Base-by-base conservation (phyloP, 2,888 invertebrate species). In the Liodrosophila aerea region DNA sequence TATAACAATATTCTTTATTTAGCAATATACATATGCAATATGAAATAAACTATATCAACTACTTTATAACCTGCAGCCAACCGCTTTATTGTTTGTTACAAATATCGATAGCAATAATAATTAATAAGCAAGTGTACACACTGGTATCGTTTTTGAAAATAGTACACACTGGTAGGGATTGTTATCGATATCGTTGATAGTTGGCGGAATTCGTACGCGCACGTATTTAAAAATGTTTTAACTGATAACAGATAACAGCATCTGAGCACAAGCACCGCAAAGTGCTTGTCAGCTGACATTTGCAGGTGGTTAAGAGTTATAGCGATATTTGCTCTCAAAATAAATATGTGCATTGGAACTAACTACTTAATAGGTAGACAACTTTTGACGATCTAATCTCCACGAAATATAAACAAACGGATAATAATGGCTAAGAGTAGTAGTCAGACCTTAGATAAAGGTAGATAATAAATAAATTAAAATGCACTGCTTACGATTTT, bases 391-490 rank as follows among this genome's bases (percentile, higher is more conserved):
- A 61, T 46, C 56, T 78, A 85, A 78, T 78, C 78, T 85, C 59
- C 36, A 44, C 44, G 60, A 59, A 73, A 34, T 51, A 58, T 36
- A 50, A 34, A 68, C 69, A 73, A 63, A 68, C 68, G 52, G n/a
- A n/a, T n/a, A n/a, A n/a, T n/a, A n/a, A n/a, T n/a, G n/a, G n/a
- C n/a, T n/a, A n/a, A n/a, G n/a, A n/a, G n/a, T n/a, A 57, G 59
- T 61, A 60, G 59, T 36, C 49, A 52, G 47, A 37, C 50, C 22
- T 33, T 43, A 57, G 49, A 34, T 56, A 59, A 51, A 62, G 64
- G 83, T 64, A 80, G 64, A 85, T 64, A 80, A 83, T 77, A 75
- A 81, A 84, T 85, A 75, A 73, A 69, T 80, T 75, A 60, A 74
- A 83, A 65, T 69, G 69, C 62, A 70, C 60, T 73, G 63, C 65